Conservation (phyloP, 2,888 invertebrate genomes). For the Melinaea marsaeus region DNA sequence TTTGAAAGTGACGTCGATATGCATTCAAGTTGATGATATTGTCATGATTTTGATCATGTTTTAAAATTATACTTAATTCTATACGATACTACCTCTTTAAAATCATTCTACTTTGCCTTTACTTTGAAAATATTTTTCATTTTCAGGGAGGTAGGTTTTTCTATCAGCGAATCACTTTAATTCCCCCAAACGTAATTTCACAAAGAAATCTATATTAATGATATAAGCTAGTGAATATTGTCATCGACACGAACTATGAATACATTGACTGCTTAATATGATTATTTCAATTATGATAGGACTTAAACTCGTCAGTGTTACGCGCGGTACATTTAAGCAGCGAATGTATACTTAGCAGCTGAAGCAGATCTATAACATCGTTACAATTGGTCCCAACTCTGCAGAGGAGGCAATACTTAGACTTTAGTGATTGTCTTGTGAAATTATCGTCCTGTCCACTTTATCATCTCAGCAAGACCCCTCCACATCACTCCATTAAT, state of each 20-base stretch:
- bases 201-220: slow-evolving; percentile 1
- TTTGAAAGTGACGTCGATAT: slow-evolving; percentile 36
- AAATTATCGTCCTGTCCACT: not conserved
- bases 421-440: slow-evolving; percentile 15
- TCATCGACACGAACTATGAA: slow-evolving; percentile 17
- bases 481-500: slow-evolving; percentile 26
- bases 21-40: slow-evolving; percentile 34
- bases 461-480: slow-evolving; percentile 15
- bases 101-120: not conserved
- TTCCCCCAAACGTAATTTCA: not conserved
- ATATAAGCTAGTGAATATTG: slow-evolving; percentile 16
- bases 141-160: not conserved
- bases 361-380: slow-evolving; percentile 22
- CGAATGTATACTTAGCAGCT: slow-evolving; percentile 38
- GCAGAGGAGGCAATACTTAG: slow-evolving; percentile 48
- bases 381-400: slow-evolving; percentile 69
- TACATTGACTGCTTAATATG: slow-evolving; percentile 10
- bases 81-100: not conserved
- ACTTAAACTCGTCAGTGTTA: not conserved
- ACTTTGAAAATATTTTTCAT: not conserved
- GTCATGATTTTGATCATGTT: slow-evolving; percentile 19
- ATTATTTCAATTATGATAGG: not conserved
- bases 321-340: slow-evolving; percentile 26
- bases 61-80: slow-evolving; percentile 13
- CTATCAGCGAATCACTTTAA: not conserved